Conservation (phyloP, 1,140 invertebrate species). For the Meloidogyne hapla region DNA sequence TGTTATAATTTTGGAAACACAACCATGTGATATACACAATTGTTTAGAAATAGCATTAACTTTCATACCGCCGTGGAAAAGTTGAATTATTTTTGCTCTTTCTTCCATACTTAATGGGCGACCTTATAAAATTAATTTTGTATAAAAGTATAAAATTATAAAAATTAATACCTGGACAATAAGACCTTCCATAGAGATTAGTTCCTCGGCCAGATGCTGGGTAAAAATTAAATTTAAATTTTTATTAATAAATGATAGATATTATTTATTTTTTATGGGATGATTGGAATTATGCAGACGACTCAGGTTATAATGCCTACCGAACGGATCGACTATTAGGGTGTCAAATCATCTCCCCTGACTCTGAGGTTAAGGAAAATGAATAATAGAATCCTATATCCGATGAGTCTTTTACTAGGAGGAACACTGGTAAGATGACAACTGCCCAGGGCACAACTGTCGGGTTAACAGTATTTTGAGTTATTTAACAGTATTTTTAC, state of each 20-base stretch:
- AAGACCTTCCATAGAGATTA: slow-evolving; percentile 60
- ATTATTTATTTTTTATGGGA: no score
- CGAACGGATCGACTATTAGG: no score
- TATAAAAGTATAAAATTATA: not conserved
- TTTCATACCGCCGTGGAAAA: slow-evolving; percentile 62
- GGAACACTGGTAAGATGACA: no score
- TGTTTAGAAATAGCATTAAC: slow-evolving; percentile 62
- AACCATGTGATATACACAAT: slow-evolving; percentile 62
- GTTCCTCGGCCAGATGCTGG: slow-evolving; percentile 47
- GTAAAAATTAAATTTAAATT: not conserved
- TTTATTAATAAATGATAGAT: not conserved
- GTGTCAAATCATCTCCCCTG: no score
- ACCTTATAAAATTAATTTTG: slow-evolving; percentile 20
- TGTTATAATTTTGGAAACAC: slow-evolving; percentile 63
- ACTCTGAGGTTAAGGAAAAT: no score
- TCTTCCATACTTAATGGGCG: slow-evolving; percentile 62
- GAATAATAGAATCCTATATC: no score
- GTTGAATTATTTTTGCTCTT: slow-evolving; percentile 52
- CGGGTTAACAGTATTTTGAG: no score
- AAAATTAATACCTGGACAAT: slow-evolving; percentile 51
- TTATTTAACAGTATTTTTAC: no score
- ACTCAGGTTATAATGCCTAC: no score
- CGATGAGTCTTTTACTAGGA: no score
- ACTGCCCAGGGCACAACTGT: no score
- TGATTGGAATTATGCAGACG: no score